These are phyloP conservation scores for Zoroaster sp. DNA, from an alignment of 53 echinoderm and acorn worm species.

Conservation along the genomic window DNA sequence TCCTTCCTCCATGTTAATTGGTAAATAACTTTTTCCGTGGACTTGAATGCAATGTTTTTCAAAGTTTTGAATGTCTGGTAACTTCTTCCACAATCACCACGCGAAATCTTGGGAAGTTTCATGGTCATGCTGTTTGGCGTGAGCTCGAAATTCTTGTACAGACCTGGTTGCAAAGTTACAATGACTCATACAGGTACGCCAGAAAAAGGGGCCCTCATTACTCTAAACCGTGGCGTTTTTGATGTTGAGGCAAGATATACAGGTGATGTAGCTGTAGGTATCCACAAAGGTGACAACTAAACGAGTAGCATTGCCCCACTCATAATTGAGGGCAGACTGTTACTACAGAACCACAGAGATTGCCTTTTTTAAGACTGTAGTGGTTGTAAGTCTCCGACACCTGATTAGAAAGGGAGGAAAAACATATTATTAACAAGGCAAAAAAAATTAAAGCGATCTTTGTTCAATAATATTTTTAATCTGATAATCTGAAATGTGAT, in stretches of 20 bases:
- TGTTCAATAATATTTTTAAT: too few species aligned
- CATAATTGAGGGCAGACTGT: slow-evolving; percentile 38
- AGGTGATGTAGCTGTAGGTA: slow-evolving; percentile 38
- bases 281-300: slow-evolving; percentile 48
- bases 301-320: slow-evolving; percentile 51
- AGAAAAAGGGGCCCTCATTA: slow-evolving; percentile 47
- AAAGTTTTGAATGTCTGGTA: slow-evolving; percentile 44
- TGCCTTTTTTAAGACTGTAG: background rate
- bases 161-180: slow-evolving; percentile 48
- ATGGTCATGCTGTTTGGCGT: slow-evolving; percentile 29
- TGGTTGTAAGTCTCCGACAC: background rate
- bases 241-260: slow-evolving; percentile 49
- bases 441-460: too few species aligned
- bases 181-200: slow-evolving; percentile 49
- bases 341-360: background rate
- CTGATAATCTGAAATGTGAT: too few species aligned
- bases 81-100: slow-evolving; percentile 12
- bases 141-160: slow-evolving; percentile 36
- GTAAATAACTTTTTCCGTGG: background rate
- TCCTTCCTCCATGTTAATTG: slow-evolving; percentile 24
- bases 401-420: background rate
- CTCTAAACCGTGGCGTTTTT: slow-evolving; percentile 36
- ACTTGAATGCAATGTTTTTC: slow-evolving; percentile 35
- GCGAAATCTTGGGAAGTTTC: slow-evolving; percentile 27
- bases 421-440: too few species aligned